These are phyloP conservation scores for Nycticorax nycticorax DNA, from an alignment of 2,113 vertebrate species.

Conservation along the genomic window DNA sequence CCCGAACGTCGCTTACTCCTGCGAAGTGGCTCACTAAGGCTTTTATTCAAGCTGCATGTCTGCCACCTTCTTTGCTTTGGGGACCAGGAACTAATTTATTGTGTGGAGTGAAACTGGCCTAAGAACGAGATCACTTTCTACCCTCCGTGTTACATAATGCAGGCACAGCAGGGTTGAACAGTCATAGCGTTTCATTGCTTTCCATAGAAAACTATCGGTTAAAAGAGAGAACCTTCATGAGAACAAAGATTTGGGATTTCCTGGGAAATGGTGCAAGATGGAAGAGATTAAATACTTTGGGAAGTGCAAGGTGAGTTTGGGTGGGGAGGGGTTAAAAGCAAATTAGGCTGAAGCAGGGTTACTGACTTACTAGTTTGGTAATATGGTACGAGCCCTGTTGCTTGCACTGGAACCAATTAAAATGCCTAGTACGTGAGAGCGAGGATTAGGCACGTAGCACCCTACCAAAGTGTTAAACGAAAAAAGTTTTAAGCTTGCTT, in stretches of 20 bases:
- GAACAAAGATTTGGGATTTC: background rate
- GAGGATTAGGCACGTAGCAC: background rate
- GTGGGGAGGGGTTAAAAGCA: background rate
- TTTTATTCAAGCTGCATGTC: background rate
- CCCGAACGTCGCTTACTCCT: background rate
- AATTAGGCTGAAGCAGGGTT: background rate
- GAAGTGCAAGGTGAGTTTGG: background rate
- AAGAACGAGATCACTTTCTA: background rate
- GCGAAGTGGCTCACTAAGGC: background rate
- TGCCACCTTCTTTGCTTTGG: background rate
- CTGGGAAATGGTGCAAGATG: background rate
- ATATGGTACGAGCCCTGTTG: background rate
- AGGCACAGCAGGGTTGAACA: background rate
- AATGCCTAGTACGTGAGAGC: rapidly evolving
- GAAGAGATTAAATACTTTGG: background rate
- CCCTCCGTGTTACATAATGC: background rate
- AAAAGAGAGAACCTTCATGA: background rate
- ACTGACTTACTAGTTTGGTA: background rate
- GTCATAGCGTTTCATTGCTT: background rate
- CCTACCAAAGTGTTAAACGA: background rate
- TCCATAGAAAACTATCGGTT: background rate
- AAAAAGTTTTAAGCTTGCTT: background rate
- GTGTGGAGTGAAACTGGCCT: background rate
- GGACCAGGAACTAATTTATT: background rate
- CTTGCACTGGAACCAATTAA: background rate